Percentiles rank a stretch among this genome's conserved stretches.
These are phyloP conservation scores for Oriolus oriolus DNA, from an alignment of 2,113 vertebrate genomes.

Conservation along the genomic window DNA sequence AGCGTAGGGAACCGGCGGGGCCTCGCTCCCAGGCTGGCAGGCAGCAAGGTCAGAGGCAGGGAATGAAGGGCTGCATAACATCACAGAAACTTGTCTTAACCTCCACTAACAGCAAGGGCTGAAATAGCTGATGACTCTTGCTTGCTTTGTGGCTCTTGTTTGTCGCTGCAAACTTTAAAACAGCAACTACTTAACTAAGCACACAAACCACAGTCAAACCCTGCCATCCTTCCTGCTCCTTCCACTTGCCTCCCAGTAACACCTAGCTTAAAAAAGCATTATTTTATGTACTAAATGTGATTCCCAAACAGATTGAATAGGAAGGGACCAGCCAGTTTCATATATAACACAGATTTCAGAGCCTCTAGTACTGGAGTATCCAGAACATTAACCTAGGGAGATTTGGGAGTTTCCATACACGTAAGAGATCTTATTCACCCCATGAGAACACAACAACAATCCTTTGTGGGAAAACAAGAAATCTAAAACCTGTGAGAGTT, in stretches of 20 bases:
- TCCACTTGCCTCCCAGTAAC: background rate
- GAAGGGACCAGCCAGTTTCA: background rate
- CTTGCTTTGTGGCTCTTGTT: background rate
- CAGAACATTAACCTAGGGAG: background rate
- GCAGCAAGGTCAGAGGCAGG: background rate
- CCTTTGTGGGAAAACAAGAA: background rate
- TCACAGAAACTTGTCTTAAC: background rate
- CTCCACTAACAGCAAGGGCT: background rate
- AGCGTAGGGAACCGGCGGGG: rapidly evolving
- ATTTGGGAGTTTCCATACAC: background rate
- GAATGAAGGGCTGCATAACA: background rate
- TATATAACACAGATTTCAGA: background rate
- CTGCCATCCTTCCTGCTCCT: background rate
- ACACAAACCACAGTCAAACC: background rate
- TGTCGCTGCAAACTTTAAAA: background rate
- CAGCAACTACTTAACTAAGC: background rate
- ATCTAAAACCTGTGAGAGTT: background rate
- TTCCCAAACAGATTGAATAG: background rate
- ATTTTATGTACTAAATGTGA: background rate
- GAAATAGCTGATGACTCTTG: conserved; percentile 20
- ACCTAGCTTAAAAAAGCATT: background rate
- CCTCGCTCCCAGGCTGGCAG: background rate
- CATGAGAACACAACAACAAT: background rate
- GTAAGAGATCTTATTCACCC: background rate
- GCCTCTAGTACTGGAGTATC: background rate